A percentile compares a stretch with the other conserved stretches of the same genome.
Evolutionary conservation across 1,140 invertebrate genomes (phyloP).

Genomic region (Eupeodes corollae): DNA sequence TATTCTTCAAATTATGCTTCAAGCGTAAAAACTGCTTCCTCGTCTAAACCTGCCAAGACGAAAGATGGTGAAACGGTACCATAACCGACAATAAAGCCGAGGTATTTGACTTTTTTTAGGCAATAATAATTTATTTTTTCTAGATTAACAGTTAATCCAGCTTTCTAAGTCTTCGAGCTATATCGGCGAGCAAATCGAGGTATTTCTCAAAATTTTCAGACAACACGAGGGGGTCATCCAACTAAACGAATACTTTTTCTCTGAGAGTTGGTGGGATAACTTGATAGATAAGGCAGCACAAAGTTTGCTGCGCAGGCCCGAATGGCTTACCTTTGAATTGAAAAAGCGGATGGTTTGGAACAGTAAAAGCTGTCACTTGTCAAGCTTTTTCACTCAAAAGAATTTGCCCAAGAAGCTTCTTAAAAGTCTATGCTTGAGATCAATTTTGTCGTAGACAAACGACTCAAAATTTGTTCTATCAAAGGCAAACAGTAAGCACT

Average conservation of each 20-base stretch:
- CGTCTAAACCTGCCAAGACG: no score
- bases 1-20: no score
- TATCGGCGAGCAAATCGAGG: no score
- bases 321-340: constrained; percentile 20
- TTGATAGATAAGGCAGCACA: constrained; percentile 9
- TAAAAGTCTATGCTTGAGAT: constrained; percentile 37
- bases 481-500: constrained; percentile 40
- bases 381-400: constrained; percentile 5
- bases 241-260: constrained; percentile 9
- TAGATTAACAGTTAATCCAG: no score
- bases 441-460: constrained; percentile 21
- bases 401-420: constrained; percentile 21
- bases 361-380: constrained; percentile 33
- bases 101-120: no score
- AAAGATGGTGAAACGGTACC: no score
- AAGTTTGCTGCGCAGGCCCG: constrained; percentile 6
- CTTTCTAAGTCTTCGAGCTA: no score
- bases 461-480: constrained; percentile 36
- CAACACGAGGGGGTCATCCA: no score
- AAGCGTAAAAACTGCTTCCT: no score
- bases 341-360: constrained; percentile 18
- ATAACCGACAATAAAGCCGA: constrained; percentile 34
- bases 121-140: no score
- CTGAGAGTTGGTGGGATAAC: constrained; percentile 16
- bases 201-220: no score